Evolutionary conservation across 2,113 vertebrate genomes (phyloP), one percentile per base, ranked within the genome.

Genomic region (Salminus brasiliensis): DNA sequence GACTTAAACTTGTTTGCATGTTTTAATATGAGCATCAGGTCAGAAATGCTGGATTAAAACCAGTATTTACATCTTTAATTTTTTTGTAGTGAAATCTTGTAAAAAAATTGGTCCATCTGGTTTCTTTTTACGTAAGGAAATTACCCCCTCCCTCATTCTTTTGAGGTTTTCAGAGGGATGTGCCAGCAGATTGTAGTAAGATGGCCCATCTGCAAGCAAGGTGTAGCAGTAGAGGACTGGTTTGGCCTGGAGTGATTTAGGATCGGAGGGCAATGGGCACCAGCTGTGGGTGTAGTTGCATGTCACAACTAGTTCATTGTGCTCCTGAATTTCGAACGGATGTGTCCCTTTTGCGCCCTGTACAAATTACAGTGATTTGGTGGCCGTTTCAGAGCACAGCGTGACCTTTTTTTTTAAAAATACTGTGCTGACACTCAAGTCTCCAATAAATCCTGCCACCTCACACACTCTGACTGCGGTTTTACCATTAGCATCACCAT

Each of bases 321-420:
- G 27, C 3, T 29, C 9, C 30, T 59, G 21, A 5, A 23, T 16
- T 3, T 49, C 30, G 52, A 80, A 39, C 41, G 27, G 34, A 63
- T 43, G 29, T 60, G 16, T 41, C 41, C 15, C 36, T 55, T 30
- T 68, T 41, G 74, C 11, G 16, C n/a, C 0, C 25, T 23, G n/a
- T 65, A 80, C 84, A 80, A 80, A 80, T 85, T 83, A 41, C 30
- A 15, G 52, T 74, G 66, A 78, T 81, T 81, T 71, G 63, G 60
- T 12, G 13, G 55, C 9, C 67, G 62, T 73, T 59, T 78, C 41
- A 53, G 52, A 34, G 68, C 41, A 39, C 52, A 52, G 29, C 29
- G 10, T 62, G 55, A 39, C 29, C 71, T 43, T 21, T 21, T n/a
- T n/a, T n/a, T n/a, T n/a, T n/a, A n/a, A n/a, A n/a, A n/a, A n/a